phyloP scores from a whole-genome alignment of 2,888 invertebrate genomes.

The Melanostoma mellinum region DNA sequence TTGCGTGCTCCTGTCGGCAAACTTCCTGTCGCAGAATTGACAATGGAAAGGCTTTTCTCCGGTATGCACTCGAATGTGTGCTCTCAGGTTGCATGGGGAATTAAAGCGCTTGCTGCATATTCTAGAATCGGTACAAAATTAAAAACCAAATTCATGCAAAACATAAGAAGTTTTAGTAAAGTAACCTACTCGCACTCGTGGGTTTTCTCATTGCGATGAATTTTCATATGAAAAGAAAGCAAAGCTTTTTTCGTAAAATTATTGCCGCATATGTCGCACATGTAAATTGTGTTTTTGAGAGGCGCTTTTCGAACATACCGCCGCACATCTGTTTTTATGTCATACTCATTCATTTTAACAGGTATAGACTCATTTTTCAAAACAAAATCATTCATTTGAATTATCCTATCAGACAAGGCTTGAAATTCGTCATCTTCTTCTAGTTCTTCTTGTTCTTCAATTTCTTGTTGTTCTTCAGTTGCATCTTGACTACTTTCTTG shows the following conservation, averaged over 20 bases:
- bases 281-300: conserved; percentile 31
- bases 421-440: conserved; percentile 37
- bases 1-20: conserved; percentile 80
- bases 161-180: neutral
- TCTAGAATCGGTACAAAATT: conserved; percentile 71
- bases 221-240: conserved; percentile 75
- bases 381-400: conserved; percentile 41
- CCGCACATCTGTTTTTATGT: conserved; percentile 35
- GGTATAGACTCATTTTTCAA: conserved; percentile 5
- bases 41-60: conserved; percentile 81
- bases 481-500: conserved; percentile 25
- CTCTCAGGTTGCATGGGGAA: conserved; percentile 79
- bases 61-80: conserved; percentile 81
- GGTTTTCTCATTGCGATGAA: conserved; percentile 77
- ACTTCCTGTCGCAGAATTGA: conserved; percentile 77
- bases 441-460: neutral
- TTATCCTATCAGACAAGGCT: conserved; percentile 30
- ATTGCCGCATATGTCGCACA: conserved; percentile 75
- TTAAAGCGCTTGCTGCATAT: conserved; percentile 79
- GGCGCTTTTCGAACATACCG: conserved; percentile 5
- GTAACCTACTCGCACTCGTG: conserved; percentile 79
- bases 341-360: conserved; percentile 39
- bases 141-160: neutral
- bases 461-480: neutral
- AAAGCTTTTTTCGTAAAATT: conserved; percentile 72